These are phyloP conservation scores for Aldrovandia affinis DNA, from an alignment of 2,797 vertebrate genomes.

Conservation along the genomic window DNA sequence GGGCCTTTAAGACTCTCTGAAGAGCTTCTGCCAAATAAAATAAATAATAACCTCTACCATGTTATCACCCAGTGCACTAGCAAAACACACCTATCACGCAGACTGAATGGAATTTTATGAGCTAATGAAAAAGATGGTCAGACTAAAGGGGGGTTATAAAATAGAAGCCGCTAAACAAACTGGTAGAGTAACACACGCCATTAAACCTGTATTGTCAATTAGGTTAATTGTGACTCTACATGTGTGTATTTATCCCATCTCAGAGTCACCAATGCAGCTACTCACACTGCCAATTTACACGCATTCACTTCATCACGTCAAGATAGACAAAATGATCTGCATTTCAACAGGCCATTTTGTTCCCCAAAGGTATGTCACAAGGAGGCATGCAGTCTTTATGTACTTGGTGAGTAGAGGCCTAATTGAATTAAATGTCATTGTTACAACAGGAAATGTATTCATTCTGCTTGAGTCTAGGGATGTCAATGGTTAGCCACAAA, in stretches of 20 bases:
- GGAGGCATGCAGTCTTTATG: too few relatives aligned
- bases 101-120: constrained; percentile 31
- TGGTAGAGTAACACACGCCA: constrained; percentile 5
- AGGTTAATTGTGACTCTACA: constrained; percentile 18
- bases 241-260: neutral
- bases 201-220: constrained; percentile 39
- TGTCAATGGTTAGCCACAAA: too few relatives aligned
- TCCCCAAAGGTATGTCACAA: too few relatives aligned
- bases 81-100: constrained; percentile 27
- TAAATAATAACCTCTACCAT: too few relatives aligned
- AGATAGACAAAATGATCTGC: neutral
- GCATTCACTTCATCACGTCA: neutral
- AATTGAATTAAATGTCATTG: too few relatives aligned
- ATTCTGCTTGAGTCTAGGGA: neutral
- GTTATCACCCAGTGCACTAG: constrained; percentile 23
- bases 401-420: too few relatives aligned
- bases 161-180: constrained; percentile 32
- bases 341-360: too few relatives aligned
- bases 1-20: too few relatives aligned
- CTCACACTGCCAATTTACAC: neutral
- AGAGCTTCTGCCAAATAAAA: too few relatives aligned
- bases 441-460: neutral
- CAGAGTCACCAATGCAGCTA: neutral
- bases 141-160: constrained; percentile 37
- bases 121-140: constrained; percentile 29